Percentiles rank a stretch among this genome's conserved stretches.
Conservation (phyloP, 2,113 vertebrate genomes). For the Myxocyprinus asiaticus region DNA sequence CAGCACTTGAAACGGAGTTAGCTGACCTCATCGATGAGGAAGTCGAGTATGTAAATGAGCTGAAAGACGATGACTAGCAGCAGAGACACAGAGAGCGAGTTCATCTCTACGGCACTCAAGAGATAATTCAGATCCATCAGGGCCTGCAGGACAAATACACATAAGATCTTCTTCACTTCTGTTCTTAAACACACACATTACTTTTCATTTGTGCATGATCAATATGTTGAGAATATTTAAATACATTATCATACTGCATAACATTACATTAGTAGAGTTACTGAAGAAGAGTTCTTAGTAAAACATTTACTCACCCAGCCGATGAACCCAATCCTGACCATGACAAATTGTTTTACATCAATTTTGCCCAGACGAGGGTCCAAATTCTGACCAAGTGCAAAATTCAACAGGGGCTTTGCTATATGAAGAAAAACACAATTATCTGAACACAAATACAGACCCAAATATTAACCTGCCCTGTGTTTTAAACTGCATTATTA, state of each 20-base stretch:
- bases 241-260: too few relatives aligned
- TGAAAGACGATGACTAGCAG: conserved; percentile 52
- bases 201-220: too few relatives aligned
- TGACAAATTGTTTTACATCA: conserved; percentile 56
- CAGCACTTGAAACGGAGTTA: too few relatives aligned
- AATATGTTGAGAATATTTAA: too few relatives aligned
- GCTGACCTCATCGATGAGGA: conserved; percentile 57
- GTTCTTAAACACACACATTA: neutral
- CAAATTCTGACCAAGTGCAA: conserved; percentile 48
- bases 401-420: conserved; percentile 45
- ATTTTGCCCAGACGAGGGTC: conserved; percentile 54
- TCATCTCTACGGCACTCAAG: conserved; percentile 47
- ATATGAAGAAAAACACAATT: neutral
- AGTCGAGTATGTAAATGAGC: conserved; percentile 55
- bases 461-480: too few relatives aligned
- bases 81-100: conserved; percentile 33
- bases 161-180: neutral
- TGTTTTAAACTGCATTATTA: too few relatives aligned
- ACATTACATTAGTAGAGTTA: too few relatives aligned
- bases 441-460: too few relatives aligned
- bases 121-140: conserved; percentile 51
- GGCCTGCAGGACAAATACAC: conserved; percentile 36
- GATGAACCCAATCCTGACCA: conserved; percentile 59
- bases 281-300: too few relatives aligned
- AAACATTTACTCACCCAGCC: conserved; percentile 60